phyloP scores from a whole-genome alignment of 2,888 invertebrate species.

The Ceramica pisi region DNA sequence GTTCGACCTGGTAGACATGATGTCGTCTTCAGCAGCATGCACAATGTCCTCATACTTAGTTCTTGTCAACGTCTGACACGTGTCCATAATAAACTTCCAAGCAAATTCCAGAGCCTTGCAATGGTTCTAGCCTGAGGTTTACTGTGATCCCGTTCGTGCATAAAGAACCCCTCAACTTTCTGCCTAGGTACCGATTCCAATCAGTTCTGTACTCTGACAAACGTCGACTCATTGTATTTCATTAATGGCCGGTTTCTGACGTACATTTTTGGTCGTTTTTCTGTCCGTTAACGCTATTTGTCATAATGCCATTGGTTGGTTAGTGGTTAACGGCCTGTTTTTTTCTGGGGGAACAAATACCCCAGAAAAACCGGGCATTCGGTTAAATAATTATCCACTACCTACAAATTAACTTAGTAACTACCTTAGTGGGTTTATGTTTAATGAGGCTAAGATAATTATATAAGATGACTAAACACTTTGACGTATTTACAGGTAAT shows the following conservation, averaged over 20 bases:
- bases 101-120: too few relatives aligned
- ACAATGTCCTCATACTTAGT: background rate
- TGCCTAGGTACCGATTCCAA: background rate
- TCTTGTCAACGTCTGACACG: background rate
- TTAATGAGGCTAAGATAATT: conserved; percentile 25
- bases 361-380: too few relatives aligned
- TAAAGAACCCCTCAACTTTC: background rate
- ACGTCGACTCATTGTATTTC: conserved; percentile 7
- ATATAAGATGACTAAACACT: background rate
- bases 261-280: too few relatives aligned
- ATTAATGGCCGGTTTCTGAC: too few relatives aligned
- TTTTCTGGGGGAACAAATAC: too few relatives aligned
- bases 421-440: background rate
- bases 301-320: too few relatives aligned
- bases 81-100: background rate
- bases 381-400: too few relatives aligned
- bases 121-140: conserved; percentile 26
- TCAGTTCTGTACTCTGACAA: background rate
- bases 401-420: conserved; percentile 7
- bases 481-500: conserved; percentile 6
- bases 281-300: too few relatives aligned
- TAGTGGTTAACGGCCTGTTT: too few relatives aligned
- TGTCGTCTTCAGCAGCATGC: background rate
- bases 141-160: background rate
- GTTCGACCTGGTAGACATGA: background rate